phyloP scores from a whole-genome alignment of 2,888 invertebrate genomes.

The Onchidella celtica region DNA sequence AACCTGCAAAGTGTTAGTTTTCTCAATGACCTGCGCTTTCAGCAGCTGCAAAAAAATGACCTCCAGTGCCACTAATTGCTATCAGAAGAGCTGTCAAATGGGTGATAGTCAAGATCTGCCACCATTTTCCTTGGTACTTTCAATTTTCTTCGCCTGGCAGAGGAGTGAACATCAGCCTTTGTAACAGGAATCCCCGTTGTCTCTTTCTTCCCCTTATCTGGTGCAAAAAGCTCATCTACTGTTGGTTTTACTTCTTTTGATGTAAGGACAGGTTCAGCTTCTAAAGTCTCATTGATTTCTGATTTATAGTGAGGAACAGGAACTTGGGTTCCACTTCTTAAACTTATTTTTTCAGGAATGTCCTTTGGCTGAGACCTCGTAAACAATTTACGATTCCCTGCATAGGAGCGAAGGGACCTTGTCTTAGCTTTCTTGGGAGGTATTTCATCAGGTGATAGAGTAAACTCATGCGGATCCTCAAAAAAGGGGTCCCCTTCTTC shows the following conservation, averaged over 20 bases:
- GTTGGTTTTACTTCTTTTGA: background rate
- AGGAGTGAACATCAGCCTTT: conserved; percentile 1
- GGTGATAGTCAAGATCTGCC: conserved; percentile 47
- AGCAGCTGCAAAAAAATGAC: no score
- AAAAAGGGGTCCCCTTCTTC: conserved; percentile 4
- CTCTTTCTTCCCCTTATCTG: background rate
- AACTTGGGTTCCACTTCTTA: conserved; percentile 31
- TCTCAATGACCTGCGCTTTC: no score
- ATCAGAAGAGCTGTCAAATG: conserved; percentile 48
- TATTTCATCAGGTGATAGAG: background rate
- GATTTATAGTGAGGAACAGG: conserved; percentile 17
- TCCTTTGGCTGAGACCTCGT: background rate
- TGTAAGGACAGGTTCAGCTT: background rate
- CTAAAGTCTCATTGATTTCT: background rate
- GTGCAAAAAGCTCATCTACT: background rate
- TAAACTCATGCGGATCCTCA: conserved; percentile 2
- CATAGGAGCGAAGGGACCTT: conserved; percentile 42
- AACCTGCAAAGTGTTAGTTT: no score
- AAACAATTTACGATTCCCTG: conserved; percentile 44
- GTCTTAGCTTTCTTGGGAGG: conserved; percentile 11
- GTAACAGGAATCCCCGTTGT: background rate
- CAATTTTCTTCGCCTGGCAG: conserved; percentile 41
- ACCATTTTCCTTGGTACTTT: conserved; percentile 48
- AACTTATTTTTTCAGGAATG: conserved; percentile 6
- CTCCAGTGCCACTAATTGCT: conserved; percentile 31